A percentile compares a stretch with the other conserved stretches of the same genome.
These are phyloP conservation scores for Hydrozoanthus gracilis DNA, from an alignment of 92 coral and sea anemone genomes.

Conservation along the genomic window DNA sequence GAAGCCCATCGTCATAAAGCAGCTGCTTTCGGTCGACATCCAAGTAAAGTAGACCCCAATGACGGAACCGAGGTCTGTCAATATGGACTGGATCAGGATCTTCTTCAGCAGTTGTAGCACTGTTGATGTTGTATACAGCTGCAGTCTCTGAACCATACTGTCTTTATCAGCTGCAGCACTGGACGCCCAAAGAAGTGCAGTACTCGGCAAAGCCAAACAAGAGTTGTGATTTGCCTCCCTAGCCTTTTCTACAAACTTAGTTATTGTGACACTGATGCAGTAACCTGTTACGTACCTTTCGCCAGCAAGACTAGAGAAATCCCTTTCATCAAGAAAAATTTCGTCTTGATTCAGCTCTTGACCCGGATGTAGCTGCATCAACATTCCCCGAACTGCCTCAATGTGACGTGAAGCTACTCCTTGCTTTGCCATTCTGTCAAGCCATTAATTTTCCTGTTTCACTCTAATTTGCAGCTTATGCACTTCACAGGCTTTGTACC, in stretches of 20 bases:
- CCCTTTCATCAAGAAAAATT: constrained; percentile 1
- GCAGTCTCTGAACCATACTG: not conserved
- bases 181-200: no score
- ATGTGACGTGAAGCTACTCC: not conserved
- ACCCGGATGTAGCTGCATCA: constrained; percentile 12
- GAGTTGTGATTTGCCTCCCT: no score
- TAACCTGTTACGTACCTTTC: constrained; percentile 38
- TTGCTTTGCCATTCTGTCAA: not conserved
- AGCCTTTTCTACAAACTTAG: constrained; percentile 2
- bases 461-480: not conserved
- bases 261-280: constrained; percentile 16
- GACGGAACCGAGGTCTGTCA: not conserved
- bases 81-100: constrained; percentile 26
- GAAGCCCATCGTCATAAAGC: constrained; percentile 35
- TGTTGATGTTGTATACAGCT: not conserved
- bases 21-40: not conserved
- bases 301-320: not conserved
- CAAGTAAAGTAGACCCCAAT: constrained; percentile 39
- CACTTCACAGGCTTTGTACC: not conserved
- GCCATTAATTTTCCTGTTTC: constrained; percentile 21
- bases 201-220: no score
- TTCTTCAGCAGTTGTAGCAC: not conserved
- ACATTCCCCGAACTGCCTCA: not conserved
- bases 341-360: not conserved
- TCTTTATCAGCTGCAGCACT: not conserved